Evolutionary conservation across 1,140 invertebrate species (phyloP).

Genomic region (Amyelois transitella): DNA sequence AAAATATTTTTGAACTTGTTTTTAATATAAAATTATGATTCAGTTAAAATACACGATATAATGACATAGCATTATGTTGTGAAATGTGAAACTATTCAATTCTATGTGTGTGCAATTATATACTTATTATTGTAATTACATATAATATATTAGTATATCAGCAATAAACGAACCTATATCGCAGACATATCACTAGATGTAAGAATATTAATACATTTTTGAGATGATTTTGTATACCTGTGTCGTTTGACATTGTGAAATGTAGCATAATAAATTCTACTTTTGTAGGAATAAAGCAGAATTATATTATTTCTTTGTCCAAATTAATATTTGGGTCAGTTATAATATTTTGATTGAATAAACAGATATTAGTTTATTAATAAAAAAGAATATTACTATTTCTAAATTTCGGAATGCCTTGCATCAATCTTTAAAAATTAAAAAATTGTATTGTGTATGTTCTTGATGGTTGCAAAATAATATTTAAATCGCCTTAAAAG

Average conservation of each 20-base stretch:
- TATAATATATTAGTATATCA: conserved; percentile 29
- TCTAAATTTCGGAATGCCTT: too few species aligned
- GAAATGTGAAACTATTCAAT: conserved; percentile 12
- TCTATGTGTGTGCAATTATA: conserved; percentile 10
- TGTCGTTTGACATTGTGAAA: conserved; percentile 4
- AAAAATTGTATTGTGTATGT: too few species aligned
- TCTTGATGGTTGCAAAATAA: too few species aligned
- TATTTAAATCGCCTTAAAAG: too few species aligned
- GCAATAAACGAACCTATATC: conserved; percentile 58
- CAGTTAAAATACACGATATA: conserved; percentile 6
- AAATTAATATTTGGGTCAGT: too few species aligned
- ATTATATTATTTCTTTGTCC: too few species aligned
- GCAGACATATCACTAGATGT: conserved; percentile 65
- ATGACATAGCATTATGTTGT: conserved; percentile 12
- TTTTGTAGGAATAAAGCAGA: too few species aligned
- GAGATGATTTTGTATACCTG: conserved; percentile 17
- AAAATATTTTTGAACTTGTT: conserved; percentile 13
- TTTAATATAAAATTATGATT: conserved; percentile 4
- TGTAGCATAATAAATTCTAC: background rate
- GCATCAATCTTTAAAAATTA: too few species aligned
- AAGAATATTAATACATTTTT: conserved; percentile 48
- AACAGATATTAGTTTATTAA: too few species aligned
- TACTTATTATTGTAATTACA: conserved; percentile 16
- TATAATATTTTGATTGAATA: too few species aligned
- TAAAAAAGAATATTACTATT: too few species aligned